Evolutionary conservation across 2,888 invertebrate genomes (phyloP), one percentile per base, ranked within the genome.

Genomic region (Caenorhabditis sp.): DNA sequence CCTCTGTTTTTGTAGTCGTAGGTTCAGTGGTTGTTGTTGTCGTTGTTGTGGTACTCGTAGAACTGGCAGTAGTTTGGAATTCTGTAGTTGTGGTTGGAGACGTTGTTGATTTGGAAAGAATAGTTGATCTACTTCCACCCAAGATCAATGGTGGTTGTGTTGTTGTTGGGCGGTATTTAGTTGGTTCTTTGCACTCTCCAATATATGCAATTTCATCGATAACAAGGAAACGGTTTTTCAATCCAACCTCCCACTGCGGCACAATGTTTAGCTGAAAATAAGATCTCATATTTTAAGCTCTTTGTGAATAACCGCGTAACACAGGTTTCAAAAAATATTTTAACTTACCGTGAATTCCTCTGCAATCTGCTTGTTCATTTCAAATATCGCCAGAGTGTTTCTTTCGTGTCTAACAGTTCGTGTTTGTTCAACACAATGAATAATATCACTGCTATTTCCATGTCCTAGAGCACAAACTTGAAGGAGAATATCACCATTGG

Each of bases 261-360:
- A 95, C 91, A 83, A 97, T 94, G 50, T 96, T 95, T 2, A 96
- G 93, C 93, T 95, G 91, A 60, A 92, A 91, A 53, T 55, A 62
- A 43, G 12, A 37, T 12, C 94, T 19, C n/a, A n/a, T n/a, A n/a
- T 51, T 53, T 17, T 26, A 53, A 36, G 24, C 3, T 19, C 12
- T 21, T 8, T 19, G 5, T 4, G 53, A 14, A 50, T 5, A 50
- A 50, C 8, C 27, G 12, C 14, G 12, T 31, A 4, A 31, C 31
- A 31, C 6, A 26, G 4, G 4, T 55, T 55, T 55, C 4, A 10
- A 5, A 26, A 17, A n/a, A 49, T 49, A n/a, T 49, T 19, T 49
- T 14, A 17, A 12, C 75, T 51, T 50, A 86, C 86, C 8, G 85
- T 85, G 61, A 86, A 86, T 12, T 78, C 75, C 50, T 84, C 84